These are phyloP conservation scores for Auanema freiburgensis DNA, from an alignment of 2,888 invertebrate species.

Conservation along the genomic window DNA sequence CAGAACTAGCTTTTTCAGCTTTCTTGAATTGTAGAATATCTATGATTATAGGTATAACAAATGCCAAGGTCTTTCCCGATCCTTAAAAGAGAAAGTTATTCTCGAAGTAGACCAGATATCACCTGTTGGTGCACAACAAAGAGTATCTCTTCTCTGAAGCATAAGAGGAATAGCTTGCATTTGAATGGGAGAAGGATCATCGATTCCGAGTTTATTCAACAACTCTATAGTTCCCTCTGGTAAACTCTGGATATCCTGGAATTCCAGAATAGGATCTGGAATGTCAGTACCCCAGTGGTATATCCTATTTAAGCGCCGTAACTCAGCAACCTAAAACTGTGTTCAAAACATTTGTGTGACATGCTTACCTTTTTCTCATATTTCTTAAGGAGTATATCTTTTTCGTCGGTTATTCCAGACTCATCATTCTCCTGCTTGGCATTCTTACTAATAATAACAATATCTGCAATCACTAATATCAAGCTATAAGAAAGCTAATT, in stretches of 20 bases:
- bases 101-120: not conserved
- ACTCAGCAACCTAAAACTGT: constrained; percentile 34
- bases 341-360: not conserved
- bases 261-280: constrained; percentile 56
- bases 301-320: constrained; percentile 52
- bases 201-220: constrained; percentile 29
- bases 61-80: constrained; percentile 94
- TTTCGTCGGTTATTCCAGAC: no score
- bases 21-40: constrained; percentile 68
- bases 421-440: no score
- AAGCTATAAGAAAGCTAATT: no score
- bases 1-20: constrained; percentile 21
- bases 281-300: constrained; percentile 59
- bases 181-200: constrained; percentile 83
- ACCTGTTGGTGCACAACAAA: constrained; percentile 92
- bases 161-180: constrained; percentile 89
- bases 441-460: no score
- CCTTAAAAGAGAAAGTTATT: constrained; percentile 65
- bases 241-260: constrained; percentile 37
- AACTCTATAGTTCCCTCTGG: constrained; percentile 17
- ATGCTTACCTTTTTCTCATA: not conserved
- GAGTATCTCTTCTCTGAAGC: constrained; percentile 74
- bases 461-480: no score
- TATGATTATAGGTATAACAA: constrained; percentile 84
- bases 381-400: not conserved